These are phyloP conservation scores for Allophyes oxyacanthae DNA, from an alignment of 2,888 invertebrate genomes.

Conservation along the genomic window DNA sequence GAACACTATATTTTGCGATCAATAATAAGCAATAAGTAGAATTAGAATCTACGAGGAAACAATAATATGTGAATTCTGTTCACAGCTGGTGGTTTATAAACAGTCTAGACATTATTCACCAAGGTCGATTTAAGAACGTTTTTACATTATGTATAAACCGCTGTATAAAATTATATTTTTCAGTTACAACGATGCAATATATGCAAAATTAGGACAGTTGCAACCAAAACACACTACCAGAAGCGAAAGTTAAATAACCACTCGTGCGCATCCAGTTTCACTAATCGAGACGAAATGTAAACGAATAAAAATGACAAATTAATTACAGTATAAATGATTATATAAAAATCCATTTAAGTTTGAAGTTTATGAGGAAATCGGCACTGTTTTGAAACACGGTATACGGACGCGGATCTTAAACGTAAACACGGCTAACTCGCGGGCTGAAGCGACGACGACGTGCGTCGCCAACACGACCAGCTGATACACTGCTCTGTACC, in stretches of 20 bases:
- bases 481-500: slow-evolving; percentile 73
- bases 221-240: slow-evolving; percentile 60
- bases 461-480: slow-evolving; percentile 71
- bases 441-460: slow-evolving; percentile 64
- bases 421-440: slow-evolving; percentile 70
- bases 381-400: slow-evolving; percentile 51
- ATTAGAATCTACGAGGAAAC: slow-evolving; percentile 37
- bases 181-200: slow-evolving; percentile 37
- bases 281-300: slow-evolving; percentile 58
- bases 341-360: slow-evolving; percentile 33
- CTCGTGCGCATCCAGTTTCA: slow-evolving; percentile 79
- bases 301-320: slow-evolving; percentile 42
- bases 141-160: slow-evolving; percentile 35
- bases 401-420: slow-evolving; percentile 39
- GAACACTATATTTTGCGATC: slow-evolving; percentile 10
- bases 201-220: slow-evolving; percentile 53
- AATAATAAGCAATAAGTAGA: slow-evolving; percentile 13
- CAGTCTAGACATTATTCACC: slow-evolving; percentile 54
- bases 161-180: slow-evolving; percentile 40
- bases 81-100: slow-evolving; percentile 62
- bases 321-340: slow-evolving; percentile 39
- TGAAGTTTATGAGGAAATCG: slow-evolving; percentile 35
- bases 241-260: slow-evolving; percentile 79
- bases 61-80: slow-evolving; percentile 38
- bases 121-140: slow-evolving; percentile 61